Evolutionary conservation across 1,140 invertebrate genomes (phyloP).

Genomic region (Drosophila chauvacae): DNA sequence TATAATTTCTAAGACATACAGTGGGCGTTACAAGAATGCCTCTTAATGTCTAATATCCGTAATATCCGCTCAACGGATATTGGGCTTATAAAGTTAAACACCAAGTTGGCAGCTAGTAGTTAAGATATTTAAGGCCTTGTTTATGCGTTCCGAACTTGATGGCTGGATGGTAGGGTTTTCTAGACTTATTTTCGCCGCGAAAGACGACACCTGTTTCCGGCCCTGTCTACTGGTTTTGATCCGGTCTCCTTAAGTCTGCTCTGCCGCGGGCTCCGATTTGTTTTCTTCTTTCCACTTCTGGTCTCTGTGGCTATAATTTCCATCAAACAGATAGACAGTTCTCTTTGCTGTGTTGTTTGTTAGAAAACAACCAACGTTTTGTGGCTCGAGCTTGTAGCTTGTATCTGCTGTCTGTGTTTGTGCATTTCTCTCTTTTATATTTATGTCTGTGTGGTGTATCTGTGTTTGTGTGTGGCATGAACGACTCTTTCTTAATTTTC

Average conservation of each 20-base stretch:
- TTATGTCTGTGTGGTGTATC: background rate
- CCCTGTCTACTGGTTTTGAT: constrained; percentile 50
- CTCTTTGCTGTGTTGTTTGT: constrained; percentile 37
- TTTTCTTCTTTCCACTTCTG: constrained; percentile 13
- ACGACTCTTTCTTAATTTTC: constrained; percentile 74
- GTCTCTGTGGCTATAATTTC: constrained; percentile 60
- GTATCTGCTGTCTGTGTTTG: constrained; percentile 1
- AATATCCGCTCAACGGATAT: constrained; percentile 20
- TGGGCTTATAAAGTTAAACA: constrained; percentile 20
- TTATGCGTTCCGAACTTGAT: constrained; percentile 22
- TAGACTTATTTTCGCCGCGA: constrained; percentile 22
- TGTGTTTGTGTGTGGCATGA: constrained; percentile 13
- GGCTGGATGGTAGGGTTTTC: constrained; percentile 8
- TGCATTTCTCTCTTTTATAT: constrained; percentile 23
- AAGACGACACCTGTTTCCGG: constrained; percentile 77
- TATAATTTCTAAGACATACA: background rate
- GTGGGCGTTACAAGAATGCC: constrained; percentile 30
- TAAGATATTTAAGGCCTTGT: constrained; percentile 26
- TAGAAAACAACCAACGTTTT: constrained; percentile 36
- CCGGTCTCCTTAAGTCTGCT: constrained; percentile 22
- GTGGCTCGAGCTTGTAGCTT: constrained; percentile 1
- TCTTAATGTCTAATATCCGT: constrained; percentile 21
- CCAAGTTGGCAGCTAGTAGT: constrained; percentile 4
- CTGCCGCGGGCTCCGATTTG: constrained; percentile 8
- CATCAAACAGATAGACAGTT: constrained; percentile 57